phyloP scores from a whole-genome alignment of 1,140 invertebrate genomes.

The Cyclina sinensis region DNA sequence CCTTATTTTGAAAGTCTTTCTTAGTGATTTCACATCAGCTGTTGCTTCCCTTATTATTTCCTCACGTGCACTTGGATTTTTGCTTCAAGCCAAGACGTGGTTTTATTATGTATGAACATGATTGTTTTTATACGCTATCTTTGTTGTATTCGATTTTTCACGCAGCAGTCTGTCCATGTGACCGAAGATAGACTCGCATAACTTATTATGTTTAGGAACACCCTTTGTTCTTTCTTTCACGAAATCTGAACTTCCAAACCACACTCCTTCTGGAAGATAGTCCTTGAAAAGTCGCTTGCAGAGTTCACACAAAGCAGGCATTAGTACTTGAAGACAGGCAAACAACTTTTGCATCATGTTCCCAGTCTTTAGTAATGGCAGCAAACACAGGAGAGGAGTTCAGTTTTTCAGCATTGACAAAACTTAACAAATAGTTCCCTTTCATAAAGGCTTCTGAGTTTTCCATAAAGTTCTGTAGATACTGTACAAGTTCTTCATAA shows the following conservation, averaged over 20 bases:
- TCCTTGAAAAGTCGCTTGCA: conserved; percentile 44
- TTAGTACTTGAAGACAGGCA: background rate
- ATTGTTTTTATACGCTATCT: background rate
- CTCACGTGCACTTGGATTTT: background rate
- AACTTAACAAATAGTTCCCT: too few relatives aligned
- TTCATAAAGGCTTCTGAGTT: too few relatives aligned
- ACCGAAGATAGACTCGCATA: too few relatives aligned
- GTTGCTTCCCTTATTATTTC: background rate
- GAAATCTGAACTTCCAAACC: too few relatives aligned
- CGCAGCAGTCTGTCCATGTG: background rate
- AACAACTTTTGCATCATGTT: conserved; percentile 33
- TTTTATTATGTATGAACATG: too few relatives aligned
- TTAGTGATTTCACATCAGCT: background rate
- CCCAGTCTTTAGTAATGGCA: conserved; percentile 20
- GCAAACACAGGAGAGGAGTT: background rate
- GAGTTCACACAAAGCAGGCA: conserved; percentile 48
- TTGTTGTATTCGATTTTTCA: background rate
- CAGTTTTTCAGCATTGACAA: too few relatives aligned
- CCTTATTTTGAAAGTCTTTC: background rate
- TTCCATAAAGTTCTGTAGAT: too few relatives aligned
- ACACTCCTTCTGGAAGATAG: background rate
- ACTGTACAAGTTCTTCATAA: too few relatives aligned
- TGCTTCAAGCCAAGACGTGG: background rate
- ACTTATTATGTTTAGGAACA: too few relatives aligned
- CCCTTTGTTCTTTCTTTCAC: too few relatives aligned